Conservation (phyloP, 37 sponge, comb jelly and placozoan species). For the Diacarnus erythraeanus region DNA sequence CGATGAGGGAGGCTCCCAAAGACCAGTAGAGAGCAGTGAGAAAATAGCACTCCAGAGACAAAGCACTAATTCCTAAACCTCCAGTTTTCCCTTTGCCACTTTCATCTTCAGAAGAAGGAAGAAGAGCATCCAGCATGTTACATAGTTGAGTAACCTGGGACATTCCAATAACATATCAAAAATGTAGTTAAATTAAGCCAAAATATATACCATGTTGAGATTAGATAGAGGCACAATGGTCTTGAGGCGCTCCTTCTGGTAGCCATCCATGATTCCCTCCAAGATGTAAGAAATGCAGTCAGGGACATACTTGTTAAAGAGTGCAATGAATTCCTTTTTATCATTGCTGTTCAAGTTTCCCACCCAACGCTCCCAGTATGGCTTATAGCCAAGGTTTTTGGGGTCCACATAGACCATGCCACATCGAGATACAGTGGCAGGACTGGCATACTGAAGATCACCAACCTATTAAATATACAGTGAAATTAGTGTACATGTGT, state of each 20-base stretch:
- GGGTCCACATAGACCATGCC: slow-evolving; percentile 99
- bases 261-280: slow-evolving; percentile 93
- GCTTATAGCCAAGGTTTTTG: slow-evolving; percentile 95
- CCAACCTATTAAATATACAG: slow-evolving; percentile 59
- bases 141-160: slow-evolving; percentile 81
- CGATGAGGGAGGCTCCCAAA: slow-evolving; percentile 89
- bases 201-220: slow-evolving; percentile 89
- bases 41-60: slow-evolving; percentile 83
- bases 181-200: not conserved
- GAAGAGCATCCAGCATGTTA: slow-evolving; percentile 81
- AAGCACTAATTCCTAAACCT: slow-evolving; percentile 55
- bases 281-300: slow-evolving; percentile 78
- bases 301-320: slow-evolving; percentile 94
- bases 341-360: slow-evolving; percentile 60
- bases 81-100: slow-evolving; percentile 41
- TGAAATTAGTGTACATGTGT: not conserved
- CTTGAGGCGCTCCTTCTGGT: slow-evolving; percentile 85
- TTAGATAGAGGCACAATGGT: slow-evolving; percentile 93
- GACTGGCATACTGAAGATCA: slow-evolving; percentile 98
- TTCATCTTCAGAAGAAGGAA: slow-evolving; percentile 68
- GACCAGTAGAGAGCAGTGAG: slow-evolving; percentile 89
- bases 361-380: slow-evolving; percentile 94
- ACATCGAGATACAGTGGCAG: slow-evolving; percentile 98
- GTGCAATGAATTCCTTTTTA: slow-evolving; percentile 49
- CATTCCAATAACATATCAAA: not conserved